Percentiles rank a stretch among this genome's conserved stretches.
Conservation (phyloP, 2,888 invertebrate genomes). For the Machimus atricapillus region DNA sequence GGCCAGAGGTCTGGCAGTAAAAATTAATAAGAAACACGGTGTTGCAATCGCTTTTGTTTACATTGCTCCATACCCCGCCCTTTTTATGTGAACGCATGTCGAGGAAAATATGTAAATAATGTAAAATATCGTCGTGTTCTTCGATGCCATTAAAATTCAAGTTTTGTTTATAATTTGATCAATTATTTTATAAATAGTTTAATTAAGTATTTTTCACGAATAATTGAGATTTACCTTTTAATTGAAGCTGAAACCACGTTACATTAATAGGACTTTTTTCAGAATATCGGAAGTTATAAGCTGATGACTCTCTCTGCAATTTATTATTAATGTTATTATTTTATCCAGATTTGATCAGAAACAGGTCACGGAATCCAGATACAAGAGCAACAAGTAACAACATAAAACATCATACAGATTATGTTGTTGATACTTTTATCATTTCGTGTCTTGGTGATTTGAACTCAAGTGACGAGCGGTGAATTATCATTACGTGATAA, state of each 20-base stretch:
- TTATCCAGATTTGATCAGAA: background rate
- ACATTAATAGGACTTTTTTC: no score
- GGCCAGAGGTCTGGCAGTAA: background rate
- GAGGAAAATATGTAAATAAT: background rate
- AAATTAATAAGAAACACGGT: background rate
- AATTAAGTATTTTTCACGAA: background rate
- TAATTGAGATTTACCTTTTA: no score
- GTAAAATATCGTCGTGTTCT: background rate
- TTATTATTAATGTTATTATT: no score
- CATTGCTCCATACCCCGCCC: background rate
- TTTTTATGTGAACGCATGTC: background rate
- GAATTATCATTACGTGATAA: no score
- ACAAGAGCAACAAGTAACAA: background rate
- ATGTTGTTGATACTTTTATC: background rate
- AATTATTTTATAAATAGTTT: conserved; percentile 8
- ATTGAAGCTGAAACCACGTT: no score
- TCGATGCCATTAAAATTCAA: conserved; percentile 16
- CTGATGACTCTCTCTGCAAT: no score
- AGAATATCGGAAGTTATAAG: no score
- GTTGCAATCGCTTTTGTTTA: background rate
- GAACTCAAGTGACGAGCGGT: no score
- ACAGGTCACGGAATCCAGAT: background rate
- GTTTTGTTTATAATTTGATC: background rate
- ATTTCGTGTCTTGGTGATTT: background rate
- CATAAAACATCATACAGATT: background rate